These are phyloP conservation scores for Sinocyclocheilus anophthalmus DNA, from an alignment of 2,113 vertebrate species.

Conservation along the genomic window DNA sequence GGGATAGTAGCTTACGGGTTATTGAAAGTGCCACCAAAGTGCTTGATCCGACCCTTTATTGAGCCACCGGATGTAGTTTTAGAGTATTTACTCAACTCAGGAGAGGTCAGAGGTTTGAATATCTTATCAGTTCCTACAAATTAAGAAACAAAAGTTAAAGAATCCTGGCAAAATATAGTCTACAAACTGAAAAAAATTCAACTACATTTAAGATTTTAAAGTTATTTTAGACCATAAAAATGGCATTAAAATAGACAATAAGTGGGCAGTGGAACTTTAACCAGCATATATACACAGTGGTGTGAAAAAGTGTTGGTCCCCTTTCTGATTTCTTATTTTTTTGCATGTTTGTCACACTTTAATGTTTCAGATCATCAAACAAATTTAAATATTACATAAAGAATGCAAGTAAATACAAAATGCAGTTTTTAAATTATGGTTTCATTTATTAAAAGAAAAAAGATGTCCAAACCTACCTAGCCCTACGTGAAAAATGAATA, in stretches of 20 bases:
- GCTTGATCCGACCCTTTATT: constrained; percentile 65
- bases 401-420: too few relatives aligned
- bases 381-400: too few relatives aligned
- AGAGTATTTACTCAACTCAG: constrained; percentile 63
- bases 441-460: too few relatives aligned
- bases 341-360: too few relatives aligned
- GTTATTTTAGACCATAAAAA: neutral
- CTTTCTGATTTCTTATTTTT: too few relatives aligned
- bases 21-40: constrained; percentile 41
- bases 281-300: too few relatives aligned
- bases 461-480: too few relatives aligned
- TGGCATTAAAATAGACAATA: neutral
- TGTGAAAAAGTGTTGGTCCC: too few relatives aligned
- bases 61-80: constrained; percentile 62
- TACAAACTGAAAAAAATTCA: neutral
- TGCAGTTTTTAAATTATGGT: too few relatives aligned
- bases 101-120: constrained; percentile 73
- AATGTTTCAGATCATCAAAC: too few relatives aligned
- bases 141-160: neutral
- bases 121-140: constrained; percentile 57
- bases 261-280: neutral
- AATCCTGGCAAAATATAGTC: neutral
- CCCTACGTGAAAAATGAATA: too few relatives aligned
- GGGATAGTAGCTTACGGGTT: constrained; percentile 68
- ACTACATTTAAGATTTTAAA: neutral